Percentiles rank a stretch among this genome's conserved stretches.
Conservation (phyloP, 2,113 vertebrate species). For the Chelonoidis abingdonii region DNA sequence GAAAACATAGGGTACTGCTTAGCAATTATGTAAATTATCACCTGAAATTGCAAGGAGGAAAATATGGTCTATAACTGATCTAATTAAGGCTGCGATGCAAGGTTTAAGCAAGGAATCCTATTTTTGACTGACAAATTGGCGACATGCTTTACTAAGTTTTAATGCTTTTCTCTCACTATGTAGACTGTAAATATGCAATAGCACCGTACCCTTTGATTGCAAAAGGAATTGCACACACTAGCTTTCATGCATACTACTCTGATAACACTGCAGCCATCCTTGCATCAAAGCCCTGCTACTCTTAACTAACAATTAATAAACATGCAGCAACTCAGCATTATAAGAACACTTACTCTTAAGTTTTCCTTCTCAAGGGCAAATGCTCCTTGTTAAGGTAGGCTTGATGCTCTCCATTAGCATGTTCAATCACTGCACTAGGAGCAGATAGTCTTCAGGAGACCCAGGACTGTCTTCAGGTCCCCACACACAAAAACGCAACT, state of each 20-base stretch:
- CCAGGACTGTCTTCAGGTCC: neutral
- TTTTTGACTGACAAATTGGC: neutral
- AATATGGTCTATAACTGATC: neutral
- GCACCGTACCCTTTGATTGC: neutral
- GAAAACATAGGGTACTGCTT: neutral
- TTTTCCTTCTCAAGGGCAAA: neutral
- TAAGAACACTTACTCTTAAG: neutral
- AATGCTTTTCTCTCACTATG: neutral
- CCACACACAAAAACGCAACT: neutral
- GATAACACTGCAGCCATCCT: neutral
- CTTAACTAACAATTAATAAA: neutral
- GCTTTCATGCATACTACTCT: neutral
- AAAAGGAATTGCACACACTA: neutral
- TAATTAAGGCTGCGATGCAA: neutral
- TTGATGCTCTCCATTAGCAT: slow-evolving; percentile 28
- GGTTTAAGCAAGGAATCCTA: neutral
- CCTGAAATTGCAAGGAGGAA: neutral
- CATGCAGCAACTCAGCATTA: neutral
- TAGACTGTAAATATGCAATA: accelerated
- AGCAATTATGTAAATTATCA: neutral
- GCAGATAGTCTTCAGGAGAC: neutral
- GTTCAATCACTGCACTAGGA: neutral
- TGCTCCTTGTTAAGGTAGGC: neutral
- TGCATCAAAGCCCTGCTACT: neutral
- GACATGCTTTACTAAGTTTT: neutral